A percentile compares a stretch with the other conserved stretches of the same genome.
These are phyloP conservation scores for Morpho helenor DNA, from an alignment of 2,888 invertebrate species.

Conservation along the genomic window DNA sequence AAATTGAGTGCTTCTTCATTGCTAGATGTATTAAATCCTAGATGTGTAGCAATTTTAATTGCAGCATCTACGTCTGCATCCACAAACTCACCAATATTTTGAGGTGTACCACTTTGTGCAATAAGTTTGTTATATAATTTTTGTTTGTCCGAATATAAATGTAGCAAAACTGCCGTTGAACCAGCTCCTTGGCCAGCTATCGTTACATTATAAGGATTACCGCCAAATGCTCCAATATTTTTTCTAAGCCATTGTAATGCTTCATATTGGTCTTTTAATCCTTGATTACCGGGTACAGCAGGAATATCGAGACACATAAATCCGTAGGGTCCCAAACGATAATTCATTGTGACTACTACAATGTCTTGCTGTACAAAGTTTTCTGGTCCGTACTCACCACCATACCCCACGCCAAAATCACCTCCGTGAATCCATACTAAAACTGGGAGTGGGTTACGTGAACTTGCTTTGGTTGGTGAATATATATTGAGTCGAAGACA, in stretches of 20 bases:
- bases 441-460: constrained; percentile 57
- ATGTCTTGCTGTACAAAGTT: constrained; percentile 57
- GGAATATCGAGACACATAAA: constrained; percentile 65
- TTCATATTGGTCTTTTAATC: constrained; percentile 61
- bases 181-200: constrained; percentile 64
- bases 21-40: constrained; percentile 53
- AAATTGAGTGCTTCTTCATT: constrained; percentile 54
- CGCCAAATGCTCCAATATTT: constrained; percentile 64
- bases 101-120: constrained; percentile 62
- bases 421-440: constrained; percentile 70
- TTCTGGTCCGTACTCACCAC: constrained; percentile 44
- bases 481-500: constrained; percentile 83
- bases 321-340: constrained; percentile 66
- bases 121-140: constrained; percentile 65
- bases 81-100: constrained; percentile 55
- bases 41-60: constrained; percentile 50
- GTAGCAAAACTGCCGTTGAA: constrained; percentile 54
- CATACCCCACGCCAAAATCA: constrained; percentile 48
- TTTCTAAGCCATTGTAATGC: constrained; percentile 61
- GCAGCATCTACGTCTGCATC: constrained; percentile 52
- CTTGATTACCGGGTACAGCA: constrained; percentile 61
- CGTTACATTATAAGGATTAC: constrained; percentile 65
- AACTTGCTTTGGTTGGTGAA: constrained; percentile 54
- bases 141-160: constrained; percentile 56
- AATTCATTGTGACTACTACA: constrained; percentile 62